These are phyloP conservation scores for Coleophora flavipennella DNA, from an alignment of 2,888 invertebrate species.

Conservation along the genomic window DNA sequence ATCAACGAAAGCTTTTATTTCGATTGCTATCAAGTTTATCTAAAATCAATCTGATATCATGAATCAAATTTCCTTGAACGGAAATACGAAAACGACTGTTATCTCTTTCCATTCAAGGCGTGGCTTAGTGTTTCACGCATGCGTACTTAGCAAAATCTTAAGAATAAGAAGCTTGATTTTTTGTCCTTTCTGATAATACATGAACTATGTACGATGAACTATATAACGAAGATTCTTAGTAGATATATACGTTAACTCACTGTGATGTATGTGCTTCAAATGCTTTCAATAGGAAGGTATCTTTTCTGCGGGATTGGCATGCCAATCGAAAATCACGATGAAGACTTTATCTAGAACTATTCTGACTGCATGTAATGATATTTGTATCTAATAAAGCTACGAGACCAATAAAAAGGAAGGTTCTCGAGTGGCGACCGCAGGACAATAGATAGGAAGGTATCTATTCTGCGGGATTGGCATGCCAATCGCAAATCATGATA, in stretches of 20 bases:
- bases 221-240: conserved; percentile 25
- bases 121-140: conserved; percentile 50
- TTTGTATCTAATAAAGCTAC: too few relatives aligned
- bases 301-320: too few relatives aligned
- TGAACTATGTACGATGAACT: conserved; percentile 35
- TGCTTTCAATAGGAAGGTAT: too few relatives aligned
- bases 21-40: conserved; percentile 42
- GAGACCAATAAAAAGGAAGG: too few relatives aligned
- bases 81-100: conserved; percentile 34
- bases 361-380: too few relatives aligned
- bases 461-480: too few relatives aligned
- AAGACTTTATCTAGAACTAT: too few relatives aligned
- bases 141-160: conserved; percentile 46
- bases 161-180: conserved; percentile 58
- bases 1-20: conserved; percentile 31
- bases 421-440: too few relatives aligned
- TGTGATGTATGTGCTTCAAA: too few relatives aligned
- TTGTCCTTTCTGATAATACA: conserved; percentile 42
- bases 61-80: conserved; percentile 35
- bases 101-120: conserved; percentile 56
- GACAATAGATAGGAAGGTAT: too few relatives aligned
- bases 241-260: not conserved
- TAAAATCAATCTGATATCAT: conserved; percentile 43
- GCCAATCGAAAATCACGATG: too few relatives aligned
- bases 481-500: too few relatives aligned